Evolutionary conservation across 2,888 invertebrate genomes (phyloP).

Genomic region (Pharmacophagus antenor): DNA sequence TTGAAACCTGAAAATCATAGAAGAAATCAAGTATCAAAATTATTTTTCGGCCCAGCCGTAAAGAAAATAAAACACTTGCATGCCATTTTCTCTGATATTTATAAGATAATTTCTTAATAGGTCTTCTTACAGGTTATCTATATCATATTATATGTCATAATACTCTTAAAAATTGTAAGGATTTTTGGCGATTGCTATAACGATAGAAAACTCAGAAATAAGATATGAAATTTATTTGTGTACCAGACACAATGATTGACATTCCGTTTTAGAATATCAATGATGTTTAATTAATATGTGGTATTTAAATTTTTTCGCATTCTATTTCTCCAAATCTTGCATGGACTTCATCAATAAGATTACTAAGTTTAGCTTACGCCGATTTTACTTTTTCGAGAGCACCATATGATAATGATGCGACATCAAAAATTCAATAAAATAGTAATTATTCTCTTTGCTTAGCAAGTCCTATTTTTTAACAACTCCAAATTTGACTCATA

Average conservation of each 20-base stretch:
- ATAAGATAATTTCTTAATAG: not conserved
- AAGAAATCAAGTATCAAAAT: not conserved
- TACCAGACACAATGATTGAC: constrained; percentile 29
- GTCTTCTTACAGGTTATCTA: not conserved
- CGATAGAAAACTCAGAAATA: not conserved
- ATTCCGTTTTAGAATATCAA: not conserved
- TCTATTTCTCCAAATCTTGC: not conserved
- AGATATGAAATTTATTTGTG: constrained; percentile 16
- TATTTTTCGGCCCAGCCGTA: constrained; percentile 14
- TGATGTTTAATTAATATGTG: not conserved
- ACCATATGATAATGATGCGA: no score
- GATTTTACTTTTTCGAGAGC: no score
- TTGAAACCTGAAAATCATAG: no score
- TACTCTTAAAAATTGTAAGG: not conserved
- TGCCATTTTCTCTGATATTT: not conserved
- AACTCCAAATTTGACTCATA: not conserved
- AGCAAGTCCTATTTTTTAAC: not conserved
- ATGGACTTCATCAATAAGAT: not conserved
- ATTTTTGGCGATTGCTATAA: not conserved
- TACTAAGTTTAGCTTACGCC: not conserved
- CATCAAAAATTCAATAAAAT: no score
- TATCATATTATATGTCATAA: not conserved
- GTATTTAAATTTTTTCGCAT: not conserved
- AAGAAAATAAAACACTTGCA: not conserved
- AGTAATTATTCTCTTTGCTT: no score